phyloP scores from a whole-genome alignment of 2,113 vertebrate genomes.

The Gavia stellata region DNA sequence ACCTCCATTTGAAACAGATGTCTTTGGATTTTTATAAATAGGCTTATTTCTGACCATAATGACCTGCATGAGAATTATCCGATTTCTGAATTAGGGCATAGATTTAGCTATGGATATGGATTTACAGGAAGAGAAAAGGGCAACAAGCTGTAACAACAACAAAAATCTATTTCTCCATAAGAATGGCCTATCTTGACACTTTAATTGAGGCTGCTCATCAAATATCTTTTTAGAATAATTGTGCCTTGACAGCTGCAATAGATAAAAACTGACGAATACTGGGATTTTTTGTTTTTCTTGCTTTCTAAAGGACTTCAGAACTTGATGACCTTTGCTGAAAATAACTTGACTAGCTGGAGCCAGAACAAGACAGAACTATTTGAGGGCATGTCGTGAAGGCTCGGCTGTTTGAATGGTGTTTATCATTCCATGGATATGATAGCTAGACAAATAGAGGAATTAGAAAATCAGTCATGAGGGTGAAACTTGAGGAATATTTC shows the following conservation, averaged over 20 bases:
- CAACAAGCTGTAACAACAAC: background rate
- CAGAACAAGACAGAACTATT: background rate
- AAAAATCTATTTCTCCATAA: background rate
- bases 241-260: background rate
- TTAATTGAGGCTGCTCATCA: background rate
- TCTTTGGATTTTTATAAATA: background rate
- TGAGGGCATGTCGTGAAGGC: background rate
- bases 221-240: background rate
- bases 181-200: background rate
- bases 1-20: background rate
- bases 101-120: background rate
- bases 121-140: background rate
- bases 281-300: background rate
- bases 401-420: background rate
- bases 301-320: background rate
- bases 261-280: background rate
- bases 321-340: conserved; percentile 33
- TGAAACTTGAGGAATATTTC: background rate
- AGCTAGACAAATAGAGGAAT: background rate
- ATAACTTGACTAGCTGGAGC: background rate
- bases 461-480: background rate
- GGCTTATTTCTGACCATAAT: background rate
- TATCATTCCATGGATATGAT: background rate
- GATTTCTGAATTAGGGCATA: background rate
- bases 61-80: background rate